Evolutionary conservation across 2,113 vertebrate species (phyloP).

Genomic region (Campylomormyrus numenius): DNA sequence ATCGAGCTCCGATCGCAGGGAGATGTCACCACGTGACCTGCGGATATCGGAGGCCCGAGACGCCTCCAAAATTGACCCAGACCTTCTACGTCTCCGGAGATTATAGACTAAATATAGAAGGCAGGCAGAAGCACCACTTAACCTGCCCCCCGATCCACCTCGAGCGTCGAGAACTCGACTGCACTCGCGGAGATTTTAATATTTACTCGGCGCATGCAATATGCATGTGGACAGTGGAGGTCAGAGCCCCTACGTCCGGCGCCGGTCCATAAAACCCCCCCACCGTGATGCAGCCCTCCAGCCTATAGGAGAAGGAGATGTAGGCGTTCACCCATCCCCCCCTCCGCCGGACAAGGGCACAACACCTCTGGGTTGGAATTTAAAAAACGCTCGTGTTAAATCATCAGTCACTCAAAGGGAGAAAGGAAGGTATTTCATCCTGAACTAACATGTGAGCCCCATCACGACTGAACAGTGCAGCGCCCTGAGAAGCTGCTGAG

Average conservation of each 20-base stretch:
- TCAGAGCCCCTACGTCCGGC: neutral
- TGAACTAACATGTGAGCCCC: neutral
- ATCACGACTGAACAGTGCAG: neutral
- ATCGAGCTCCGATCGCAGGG: neutral
- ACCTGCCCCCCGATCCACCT: slow-evolving; percentile 24
- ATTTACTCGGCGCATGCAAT: neutral
- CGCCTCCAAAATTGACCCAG: slow-evolving; percentile 47
- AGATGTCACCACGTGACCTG: slow-evolving; percentile 46
- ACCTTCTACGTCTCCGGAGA: slow-evolving; percentile 37
- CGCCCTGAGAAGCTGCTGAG: neutral
- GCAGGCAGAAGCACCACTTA: slow-evolving; percentile 24
- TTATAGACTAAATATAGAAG: slow-evolving; percentile 22
- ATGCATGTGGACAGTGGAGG: neutral
- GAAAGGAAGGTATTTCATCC: neutral
- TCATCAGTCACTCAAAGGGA: slow-evolving; percentile 4
- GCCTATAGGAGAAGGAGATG: slow-evolving; percentile 4
- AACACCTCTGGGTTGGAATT: slow-evolving; percentile 13
- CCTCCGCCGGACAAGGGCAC: neutral
- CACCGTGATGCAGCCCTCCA: neutral
- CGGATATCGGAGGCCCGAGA: slow-evolving; percentile 37
- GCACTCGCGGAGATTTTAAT: neutral
- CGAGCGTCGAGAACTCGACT: neutral
- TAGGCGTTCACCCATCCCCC: slow-evolving; percentile 15
- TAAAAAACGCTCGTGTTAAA: slow-evolving; percentile 7
- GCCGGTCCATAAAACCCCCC: neutral